Evolutionary conservation across 2,797 vertebrate genomes (phyloP), one percentile per base, ranked within the genome.

Genomic region (Sebastes baramenuke): DNA sequence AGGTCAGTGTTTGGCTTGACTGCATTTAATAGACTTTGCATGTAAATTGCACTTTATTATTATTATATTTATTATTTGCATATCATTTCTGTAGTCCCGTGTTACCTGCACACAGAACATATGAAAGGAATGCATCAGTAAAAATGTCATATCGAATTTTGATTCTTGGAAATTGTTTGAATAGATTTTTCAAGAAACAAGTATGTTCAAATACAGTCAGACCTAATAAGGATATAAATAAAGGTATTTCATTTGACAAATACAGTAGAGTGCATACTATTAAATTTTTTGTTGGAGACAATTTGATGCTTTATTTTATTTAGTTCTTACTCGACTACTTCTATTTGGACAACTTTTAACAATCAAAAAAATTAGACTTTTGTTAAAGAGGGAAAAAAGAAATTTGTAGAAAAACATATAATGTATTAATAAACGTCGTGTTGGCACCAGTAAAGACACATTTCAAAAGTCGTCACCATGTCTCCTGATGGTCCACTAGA

Each of bases 1-100:
- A 98, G 96, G 97, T 97, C 13, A 66, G 85, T 73, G 64, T 49
- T 52, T 4, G 1, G 36, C 27, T 5, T 12, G 4, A 52, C 8
- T 67, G 62, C 13, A 25, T 3, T 18, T 30, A 4, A 32, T 11
- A 34, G 7, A 80, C 3, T 24, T 61, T n/a, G 22, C 8, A 34
- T 24, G 25, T 58, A 13, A 69, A 49, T 8, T 77, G 13, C 16
- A 24, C 38, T 10, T 49, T 20, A 6, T 46, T 46, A 46, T 46
- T 46, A 46, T 46, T 46, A 67, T 12, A 12, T 65, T 52, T n/a
- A n/a, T 52, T n/a, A 62, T 9, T 16, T 54, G 9, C 2, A 14
- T 30, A 4, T 71, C 0, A 20, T 67, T 61, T 24, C 2, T 32
- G 6, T 65, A 22, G 18, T 56, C 30, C 14, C 25, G 13, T 38